A percentile compares a stretch with the other conserved stretches of the same genome.
phyloP scores from a whole-genome alignment of 2,113 vertebrate genomes.

The Halichoerus grypus region DNA sequence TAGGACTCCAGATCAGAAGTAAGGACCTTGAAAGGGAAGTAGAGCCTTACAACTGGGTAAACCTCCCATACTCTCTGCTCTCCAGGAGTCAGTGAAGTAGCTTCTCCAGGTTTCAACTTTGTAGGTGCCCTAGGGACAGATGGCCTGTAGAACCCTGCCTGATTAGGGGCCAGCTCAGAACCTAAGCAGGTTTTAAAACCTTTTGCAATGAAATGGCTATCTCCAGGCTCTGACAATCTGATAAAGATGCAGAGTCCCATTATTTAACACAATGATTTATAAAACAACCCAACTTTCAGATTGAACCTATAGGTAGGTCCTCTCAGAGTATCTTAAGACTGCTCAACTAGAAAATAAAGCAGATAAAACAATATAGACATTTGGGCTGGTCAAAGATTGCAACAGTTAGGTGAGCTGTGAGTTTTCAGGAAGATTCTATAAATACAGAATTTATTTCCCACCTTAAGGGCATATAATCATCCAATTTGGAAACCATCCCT shows the following conservation, averaged over 20 bases:
- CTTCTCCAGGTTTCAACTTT: constrained; percentile 20
- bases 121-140: neutral
- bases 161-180: neutral
- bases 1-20: neutral
- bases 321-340: neutral
- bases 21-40: neutral
- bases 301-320: neutral
- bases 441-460: neutral
- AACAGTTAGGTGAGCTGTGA: neutral
- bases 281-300: neutral
- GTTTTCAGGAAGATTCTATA: constrained; percentile 16
- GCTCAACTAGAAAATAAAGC: neutral
- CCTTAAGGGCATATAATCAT: neutral
- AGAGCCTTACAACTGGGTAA: neutral
- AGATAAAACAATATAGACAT: constrained; percentile 1
- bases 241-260: neutral
- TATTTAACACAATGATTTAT: neutral
- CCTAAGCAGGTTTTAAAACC: neutral
- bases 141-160: neutral
- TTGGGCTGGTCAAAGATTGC: neutral
- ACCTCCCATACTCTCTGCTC: neutral
- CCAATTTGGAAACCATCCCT: neutral
- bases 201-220: neutral
- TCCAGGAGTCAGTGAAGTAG: neutral
- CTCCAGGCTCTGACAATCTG: neutral